Evolutionary conservation across 2,888 invertebrate genomes (phyloP), one percentile per base, ranked within the genome.

Genomic region (Leucophora obtusa): DNA sequence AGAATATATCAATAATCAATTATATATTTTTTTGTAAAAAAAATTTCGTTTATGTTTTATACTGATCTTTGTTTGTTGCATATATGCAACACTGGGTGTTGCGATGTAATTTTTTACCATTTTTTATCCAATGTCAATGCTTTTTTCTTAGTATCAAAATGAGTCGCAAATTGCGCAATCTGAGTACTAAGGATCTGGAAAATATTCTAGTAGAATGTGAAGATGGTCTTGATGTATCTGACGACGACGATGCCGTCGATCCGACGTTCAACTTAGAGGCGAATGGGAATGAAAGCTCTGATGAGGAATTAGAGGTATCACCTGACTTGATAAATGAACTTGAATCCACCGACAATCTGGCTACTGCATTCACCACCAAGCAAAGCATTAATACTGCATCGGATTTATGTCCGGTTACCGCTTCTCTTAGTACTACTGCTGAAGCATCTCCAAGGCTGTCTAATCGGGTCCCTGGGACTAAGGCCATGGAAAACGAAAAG

Each of bases 1-100:
- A 10, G 7, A 5, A 35, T 35, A 10, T 35, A 56, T 56, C n/a
- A 28, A 56, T 56, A 56, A 56, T 28, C 28, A 56, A 33, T 56
- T 33, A 56, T n/a, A n/a, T 28, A 33, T 56, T 56, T 56, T 56
- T 33, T 56, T 56, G 33, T 15, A 56, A 56, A 28, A 56, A n/a
- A 28, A 56, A 33, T 56, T 56, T 33, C 5, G 28, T 56, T 56
- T 33, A 33, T n/a, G 28, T 33, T 56, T 56, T 24, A 11, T 24
- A 24, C 18, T 33, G n/a, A 56, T 56, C n/a, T 56, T 56, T n/a
- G 56, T 56, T 56, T 56, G 56, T 56, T 56, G 56, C n/a, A 56
- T 56, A 33, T 56, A 56, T 56, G 28, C 28, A 33, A 33, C 56
- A 60, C 17, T 60, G 38, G 43, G 38, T 60, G 18, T 43, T 43